Conservation (phyloP, 2,113 vertebrate species). For the Cinclus mexicanus region DNA sequence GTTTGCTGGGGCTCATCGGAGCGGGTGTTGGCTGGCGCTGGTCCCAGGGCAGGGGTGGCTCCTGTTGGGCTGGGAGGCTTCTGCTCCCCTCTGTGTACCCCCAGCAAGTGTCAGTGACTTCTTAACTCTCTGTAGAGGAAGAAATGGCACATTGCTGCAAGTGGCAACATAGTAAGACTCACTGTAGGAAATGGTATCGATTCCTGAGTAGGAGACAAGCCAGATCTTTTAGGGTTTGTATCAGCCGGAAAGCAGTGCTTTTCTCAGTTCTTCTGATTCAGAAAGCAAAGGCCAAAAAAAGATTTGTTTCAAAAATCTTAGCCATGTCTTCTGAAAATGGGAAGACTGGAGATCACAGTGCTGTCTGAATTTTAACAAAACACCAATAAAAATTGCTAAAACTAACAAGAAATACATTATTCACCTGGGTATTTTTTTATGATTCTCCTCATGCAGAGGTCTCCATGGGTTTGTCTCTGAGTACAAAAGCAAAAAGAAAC, state of each 20-base stretch:
- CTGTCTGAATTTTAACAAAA: background rate
- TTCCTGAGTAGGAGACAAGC: background rate
- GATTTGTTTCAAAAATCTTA: background rate
- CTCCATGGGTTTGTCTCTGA: background rate
- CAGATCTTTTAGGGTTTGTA: background rate
- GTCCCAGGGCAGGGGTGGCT: constrained; percentile 29
- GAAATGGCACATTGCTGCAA: background rate
- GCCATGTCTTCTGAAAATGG: background rate
- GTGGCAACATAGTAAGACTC: background rate
- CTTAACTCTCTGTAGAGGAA: background rate
- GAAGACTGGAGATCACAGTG: background rate
- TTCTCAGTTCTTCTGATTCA: background rate
- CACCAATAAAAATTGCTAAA: background rate
- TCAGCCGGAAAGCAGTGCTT: background rate
- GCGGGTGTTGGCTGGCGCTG: constrained; percentile 76
- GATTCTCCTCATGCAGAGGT: background rate
- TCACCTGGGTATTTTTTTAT: background rate
- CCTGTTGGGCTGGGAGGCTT: background rate
- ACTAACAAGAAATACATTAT: background rate
- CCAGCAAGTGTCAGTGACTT: background rate
- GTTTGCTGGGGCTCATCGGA: background rate
- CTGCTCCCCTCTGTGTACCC: background rate
- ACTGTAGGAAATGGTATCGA: background rate
- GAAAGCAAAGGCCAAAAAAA: background rate
- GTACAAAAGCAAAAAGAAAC: background rate